Conservation (phyloP, 2,888 invertebrate species). For the Drosophila buzzatii region DNA sequence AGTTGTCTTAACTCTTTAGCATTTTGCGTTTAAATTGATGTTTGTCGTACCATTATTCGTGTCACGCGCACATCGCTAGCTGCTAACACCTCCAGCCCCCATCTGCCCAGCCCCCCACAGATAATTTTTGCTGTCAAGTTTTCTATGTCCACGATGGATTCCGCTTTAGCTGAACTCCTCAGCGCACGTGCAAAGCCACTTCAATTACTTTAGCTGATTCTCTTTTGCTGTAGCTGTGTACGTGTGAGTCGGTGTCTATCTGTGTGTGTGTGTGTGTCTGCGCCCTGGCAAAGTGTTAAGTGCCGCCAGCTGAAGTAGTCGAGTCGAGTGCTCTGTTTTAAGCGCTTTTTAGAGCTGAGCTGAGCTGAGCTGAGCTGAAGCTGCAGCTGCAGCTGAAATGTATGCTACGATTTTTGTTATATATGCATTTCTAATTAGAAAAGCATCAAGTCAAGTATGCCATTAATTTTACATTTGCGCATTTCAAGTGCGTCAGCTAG, state of each 20-base stretch:
- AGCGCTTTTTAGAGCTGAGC: conserved; percentile 45
- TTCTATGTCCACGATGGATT: conserved; percentile 22
- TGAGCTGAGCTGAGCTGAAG: conserved; percentile 9
- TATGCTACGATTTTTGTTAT: conserved; percentile 67
- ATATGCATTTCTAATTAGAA: conserved; percentile 74
- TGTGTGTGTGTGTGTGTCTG: conserved; percentile 16
- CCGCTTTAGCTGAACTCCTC: conserved; percentile 11
- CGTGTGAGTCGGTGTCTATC: conserved; percentile 6
- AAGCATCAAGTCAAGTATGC: conserved; percentile 74
- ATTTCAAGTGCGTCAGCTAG: conserved; percentile 54
- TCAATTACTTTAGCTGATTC: conserved; percentile 51
- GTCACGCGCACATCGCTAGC: conserved; percentile 14
- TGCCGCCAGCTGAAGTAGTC: conserved; percentile 58
- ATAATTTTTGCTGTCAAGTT: conserved; percentile 25
- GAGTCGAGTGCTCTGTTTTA: conserved; percentile 52
- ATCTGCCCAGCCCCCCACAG: not conserved
- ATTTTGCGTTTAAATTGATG: not conserved
- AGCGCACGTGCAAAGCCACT: conserved; percentile 62
- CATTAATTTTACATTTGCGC: conserved; percentile 77
- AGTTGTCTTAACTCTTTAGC: not conserved
- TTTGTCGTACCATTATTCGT: not conserved
- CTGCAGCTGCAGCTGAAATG: conserved; percentile 28
- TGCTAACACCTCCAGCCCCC: not conserved
- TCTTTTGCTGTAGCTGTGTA: conserved; percentile 3
- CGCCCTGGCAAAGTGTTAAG: conserved; percentile 57